Base-by-base conservation (phyloP, 2,797 vertebrate genomes). In the Micrastur ruficollis region DNA sequence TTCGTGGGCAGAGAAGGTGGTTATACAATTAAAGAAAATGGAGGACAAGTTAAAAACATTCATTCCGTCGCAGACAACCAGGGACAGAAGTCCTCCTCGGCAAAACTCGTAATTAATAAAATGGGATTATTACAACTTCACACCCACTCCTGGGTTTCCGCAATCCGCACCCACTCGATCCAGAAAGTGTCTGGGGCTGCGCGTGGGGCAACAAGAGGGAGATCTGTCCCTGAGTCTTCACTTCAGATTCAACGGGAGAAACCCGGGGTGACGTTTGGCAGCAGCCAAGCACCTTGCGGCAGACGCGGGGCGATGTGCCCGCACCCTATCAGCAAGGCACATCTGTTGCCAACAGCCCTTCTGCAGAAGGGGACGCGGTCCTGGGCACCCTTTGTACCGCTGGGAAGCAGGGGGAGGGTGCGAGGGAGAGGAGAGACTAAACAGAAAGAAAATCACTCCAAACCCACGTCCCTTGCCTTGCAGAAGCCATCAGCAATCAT, bases 401-500 rank as follows among this genome's bases (percentile, higher is more conserved):
- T 11, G 96, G 92, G 90, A 95, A 94, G 93, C 81, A 82, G 86
- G 80, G 92, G 90, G 94, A 89, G 96, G 93, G 90, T 19, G 11
- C 0, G 70, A 91, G 89, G 87, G 94, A 86, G 76, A 94, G 82
- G 81, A 90, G 93, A 91, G 92, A 93, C 72, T 86, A 84, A 96
- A 94, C 90, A 90, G 94, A 95, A 96, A 95, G 96, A 32, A 96
- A 97, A 91, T n/a, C 91, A 89, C 94, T 96, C 87, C 76, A 90
- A 92, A 68, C 56, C 92, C 94, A 82, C 66, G 80, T 96, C 87
- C 90, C 86, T 87, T 70, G 95, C 95, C 95, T 90, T 26, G 75
- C 92, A 95, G 97, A 92, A 97, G 94, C 95, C 94, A 95, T 95
- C 97, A 95, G 96, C 97, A 92, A 93, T 95, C 96, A 95, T 82